A percentile compares a stretch with the other conserved stretches of the same genome.
Evolutionary conservation across 2,888 invertebrate genomes (phyloP).

Genomic region (Crepidodera aurea): DNA sequence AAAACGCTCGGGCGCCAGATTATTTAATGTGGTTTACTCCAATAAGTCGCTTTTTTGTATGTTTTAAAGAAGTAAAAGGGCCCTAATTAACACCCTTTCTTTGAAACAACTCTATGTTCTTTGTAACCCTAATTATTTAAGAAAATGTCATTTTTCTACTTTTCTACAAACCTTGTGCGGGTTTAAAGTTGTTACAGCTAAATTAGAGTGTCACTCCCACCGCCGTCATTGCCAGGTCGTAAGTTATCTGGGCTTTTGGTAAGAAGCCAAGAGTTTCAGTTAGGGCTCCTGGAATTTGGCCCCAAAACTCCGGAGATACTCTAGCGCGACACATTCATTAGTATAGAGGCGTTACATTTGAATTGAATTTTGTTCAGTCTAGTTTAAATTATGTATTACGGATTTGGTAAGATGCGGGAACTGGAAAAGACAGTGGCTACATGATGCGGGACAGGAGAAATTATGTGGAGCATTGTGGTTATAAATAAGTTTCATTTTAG

Average conservation of each 20-base stretch:
- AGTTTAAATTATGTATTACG: constrained; percentile 2
- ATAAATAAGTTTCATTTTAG: too few species aligned
- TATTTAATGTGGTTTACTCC: too few species aligned
- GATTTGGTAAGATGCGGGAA: constrained; percentile 1
- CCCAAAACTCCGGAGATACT: constrained; percentile 23
- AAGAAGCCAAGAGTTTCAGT: constrained; percentile 30
- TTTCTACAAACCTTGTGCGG: constrained; percentile 1
- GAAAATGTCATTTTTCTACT: too few species aligned
- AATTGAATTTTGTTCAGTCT: constrained; percentile 4
- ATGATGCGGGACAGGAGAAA: neutral
- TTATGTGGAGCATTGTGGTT: too few species aligned
- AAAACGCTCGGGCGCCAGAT: too few species aligned
- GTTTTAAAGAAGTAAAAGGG: too few species aligned
- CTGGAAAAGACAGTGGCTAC: neutral
- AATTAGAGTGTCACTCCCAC: constrained; percentile 35
- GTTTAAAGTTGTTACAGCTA: constrained; percentile 30
- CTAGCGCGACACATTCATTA: constrained; percentile 35
- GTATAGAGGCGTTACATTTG: constrained; percentile 16
- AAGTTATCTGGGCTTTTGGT: constrained; percentile 34
- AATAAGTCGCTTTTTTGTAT: too few species aligned
- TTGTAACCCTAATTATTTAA: too few species aligned
- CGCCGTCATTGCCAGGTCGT: constrained; percentile 27
- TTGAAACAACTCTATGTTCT: too few species aligned
- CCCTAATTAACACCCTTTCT: too few species aligned
- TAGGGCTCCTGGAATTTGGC: constrained; percentile 7